A percentile compares a stretch with the other conserved stretches of the same genome.
Evolutionary conservation across 2,797 vertebrate species (phyloP).

Genomic region (Etheostoma perlongum): DNA sequence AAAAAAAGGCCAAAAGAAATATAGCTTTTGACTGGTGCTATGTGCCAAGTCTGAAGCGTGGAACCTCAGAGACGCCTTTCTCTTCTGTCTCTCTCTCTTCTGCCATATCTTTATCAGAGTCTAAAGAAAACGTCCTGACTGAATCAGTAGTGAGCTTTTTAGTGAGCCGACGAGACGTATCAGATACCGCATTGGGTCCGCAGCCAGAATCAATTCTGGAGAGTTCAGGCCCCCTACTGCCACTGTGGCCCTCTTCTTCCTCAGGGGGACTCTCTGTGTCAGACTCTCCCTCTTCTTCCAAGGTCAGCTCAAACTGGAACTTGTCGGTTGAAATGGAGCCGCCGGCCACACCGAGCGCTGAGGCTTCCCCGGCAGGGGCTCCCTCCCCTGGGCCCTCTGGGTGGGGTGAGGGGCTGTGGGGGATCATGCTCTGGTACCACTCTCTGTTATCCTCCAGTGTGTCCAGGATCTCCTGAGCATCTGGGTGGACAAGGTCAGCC

Average conservation of each 20-base stretch:
- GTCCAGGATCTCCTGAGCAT: conserved; percentile 94
- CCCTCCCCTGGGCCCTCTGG: conserved; percentile 64
- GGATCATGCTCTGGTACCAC: conserved; percentile 97
- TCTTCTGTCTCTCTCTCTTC: conserved; percentile 76
- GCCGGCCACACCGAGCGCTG: conserved; percentile 18
- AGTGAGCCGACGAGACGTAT: conserved; percentile 33
- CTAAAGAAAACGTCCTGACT: conserved; percentile 76
- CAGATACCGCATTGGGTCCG: conserved; percentile 47
- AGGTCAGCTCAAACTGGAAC: conserved; percentile 90
- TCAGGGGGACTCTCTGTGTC: conserved; percentile 80
- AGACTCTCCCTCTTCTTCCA: conserved; percentile 89
- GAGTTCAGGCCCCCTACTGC: conserved; percentile 45
- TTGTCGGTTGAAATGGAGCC: conserved; percentile 76
- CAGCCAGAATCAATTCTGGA: conserved; percentile 64
- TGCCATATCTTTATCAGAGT: conserved; percentile 66
- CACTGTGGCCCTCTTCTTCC: conserved; percentile 73
- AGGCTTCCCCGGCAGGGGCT: conserved; percentile 40
- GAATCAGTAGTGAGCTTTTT: conserved; percentile 54
- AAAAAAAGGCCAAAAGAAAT: conserved; percentile 51
- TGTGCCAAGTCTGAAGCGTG: conserved; percentile 84
- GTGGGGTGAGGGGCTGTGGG: conserved; percentile 87
- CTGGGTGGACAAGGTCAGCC: conserved; percentile 94
- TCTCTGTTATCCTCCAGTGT: conserved; percentile 94
- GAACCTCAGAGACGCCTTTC: conserved; percentile 73
- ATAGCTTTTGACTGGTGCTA: conserved; percentile 71